Base-by-base conservation (phyloP, 2,113 vertebrate species). In the Athene cunicularia region DNA sequence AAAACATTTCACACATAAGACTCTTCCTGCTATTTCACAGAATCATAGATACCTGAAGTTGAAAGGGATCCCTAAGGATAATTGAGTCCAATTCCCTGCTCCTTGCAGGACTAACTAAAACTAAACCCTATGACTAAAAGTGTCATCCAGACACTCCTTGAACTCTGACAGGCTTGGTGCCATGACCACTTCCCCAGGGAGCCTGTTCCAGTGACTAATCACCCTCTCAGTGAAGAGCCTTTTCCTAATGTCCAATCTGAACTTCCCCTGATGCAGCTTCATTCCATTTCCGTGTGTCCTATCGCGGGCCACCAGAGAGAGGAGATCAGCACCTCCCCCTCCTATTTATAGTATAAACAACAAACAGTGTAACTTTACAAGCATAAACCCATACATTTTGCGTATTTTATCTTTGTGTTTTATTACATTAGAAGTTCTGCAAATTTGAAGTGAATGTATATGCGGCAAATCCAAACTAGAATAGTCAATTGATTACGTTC, bases 101-200 rank as follows among this genome's bases (percentile, higher is more conserved):
- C 52, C 47, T 72, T 7, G 1, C 30, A 47, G 28, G n/a, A 52
- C 16, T 45, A 76, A 18, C 21, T 64, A 63, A 59, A 59, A 56
- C 62, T n/a, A 76, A 72, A 53, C 14, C 12, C 12, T 11, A 12
- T 5, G 30, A 52, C 52, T 19, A 47, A 33, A 49, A 56, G 16
- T 2, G 2, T 10, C 9, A 3, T 41, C 43, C 49, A 85, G 37
- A 73, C 0, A 2, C 15, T 68, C 37, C n/a, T 2, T n/a, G 27
- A 79, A 67, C 11, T 72, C n/a, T 63, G 73, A 49, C 39, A 77
- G 33, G 35, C 13, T 76, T 52, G 50, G 28, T 66, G 50, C 45
- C 12, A 2, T 23, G 14, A n/a, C 14, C 47, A 32, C 27, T 58
- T 50, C 33, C 56, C 45, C 66, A 59, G 8, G 39, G 3, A 85